Conservation (phyloP, 2,888 invertebrate species). For the Idaea dimidiata region DNA sequence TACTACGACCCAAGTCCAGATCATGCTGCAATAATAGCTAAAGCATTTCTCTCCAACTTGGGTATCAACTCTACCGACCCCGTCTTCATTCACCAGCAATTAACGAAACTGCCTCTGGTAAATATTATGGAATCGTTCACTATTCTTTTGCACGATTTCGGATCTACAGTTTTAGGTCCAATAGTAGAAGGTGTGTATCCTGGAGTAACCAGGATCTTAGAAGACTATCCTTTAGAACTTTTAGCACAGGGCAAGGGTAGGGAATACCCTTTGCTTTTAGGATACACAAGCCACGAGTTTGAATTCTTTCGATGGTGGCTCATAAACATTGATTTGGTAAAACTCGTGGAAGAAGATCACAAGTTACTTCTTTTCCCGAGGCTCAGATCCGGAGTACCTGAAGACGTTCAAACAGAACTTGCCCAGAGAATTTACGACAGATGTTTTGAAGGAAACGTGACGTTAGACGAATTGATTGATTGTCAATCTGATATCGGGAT, state of each 20-base stretch:
- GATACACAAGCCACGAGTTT: background rate
- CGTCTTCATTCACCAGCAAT: conserved; percentile 20
- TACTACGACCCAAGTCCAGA: conserved; percentile 25
- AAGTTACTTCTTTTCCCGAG: background rate
- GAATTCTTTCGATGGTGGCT: background rate
- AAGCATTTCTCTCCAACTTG: conserved; percentile 46
- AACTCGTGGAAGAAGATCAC: background rate
- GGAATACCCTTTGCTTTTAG: conserved; percentile 28
- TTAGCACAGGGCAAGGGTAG: conserved; percentile 28
- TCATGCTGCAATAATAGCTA: conserved; percentile 24
- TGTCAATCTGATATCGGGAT: conserved; percentile 2
- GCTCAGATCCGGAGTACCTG: background rate
- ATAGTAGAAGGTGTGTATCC: conserved; percentile 24
- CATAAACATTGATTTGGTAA: background rate
- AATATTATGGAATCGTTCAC: conserved; percentile 32
- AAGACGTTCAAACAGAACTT: background rate
- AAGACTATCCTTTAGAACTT: conserved; percentile 31
- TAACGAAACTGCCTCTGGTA: conserved; percentile 18
- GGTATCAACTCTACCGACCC: conserved; percentile 39
- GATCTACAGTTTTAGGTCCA: conserved; percentile 24
- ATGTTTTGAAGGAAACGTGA: background rate
- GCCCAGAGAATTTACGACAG: background rate
- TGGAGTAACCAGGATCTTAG: conserved; percentile 30
- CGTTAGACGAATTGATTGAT: background rate
- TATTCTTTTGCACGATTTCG: background rate